Evolutionary conservation across 2,888 invertebrate genomes (phyloP).

Genomic region (Lasioglossum marginatum): DNA sequence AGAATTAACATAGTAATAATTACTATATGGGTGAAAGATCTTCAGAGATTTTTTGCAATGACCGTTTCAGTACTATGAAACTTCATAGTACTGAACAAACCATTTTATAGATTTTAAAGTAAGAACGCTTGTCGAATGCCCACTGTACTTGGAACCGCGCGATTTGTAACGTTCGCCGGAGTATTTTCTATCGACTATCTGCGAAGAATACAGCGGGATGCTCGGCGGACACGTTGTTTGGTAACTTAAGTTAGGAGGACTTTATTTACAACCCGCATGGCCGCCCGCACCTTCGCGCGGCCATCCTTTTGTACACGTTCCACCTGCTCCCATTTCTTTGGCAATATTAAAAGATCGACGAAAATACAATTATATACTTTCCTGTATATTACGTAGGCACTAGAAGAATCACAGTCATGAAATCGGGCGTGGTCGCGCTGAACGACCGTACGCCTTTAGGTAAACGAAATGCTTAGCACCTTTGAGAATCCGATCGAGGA

Average conservation of each 20-base stretch:
- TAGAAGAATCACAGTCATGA: conserved; percentile 82
- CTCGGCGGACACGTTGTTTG: conserved; percentile 44
- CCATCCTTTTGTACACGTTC: conserved; percentile 62
- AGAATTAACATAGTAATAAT: neutral
- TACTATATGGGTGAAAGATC: neutral
- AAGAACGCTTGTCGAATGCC: neutral
- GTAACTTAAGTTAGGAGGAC: conserved; percentile 66
- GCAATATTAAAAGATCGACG: conserved; percentile 70
- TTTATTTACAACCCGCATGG: conserved; percentile 71
- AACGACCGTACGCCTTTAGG: conserved; percentile 59
- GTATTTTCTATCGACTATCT: conserved; percentile 27
- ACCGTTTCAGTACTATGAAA: neutral
- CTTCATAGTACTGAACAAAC: neutral
- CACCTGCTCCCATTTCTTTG: conserved; percentile 69
- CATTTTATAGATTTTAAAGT: neutral
- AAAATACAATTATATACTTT: conserved; percentile 64
- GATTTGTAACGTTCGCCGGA: conserved; percentile 33
- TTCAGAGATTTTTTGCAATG: neutral
- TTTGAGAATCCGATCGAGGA: conserved; percentile 13
- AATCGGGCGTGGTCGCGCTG: conserved; percentile 61
- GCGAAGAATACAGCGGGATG: conserved; percentile 40
- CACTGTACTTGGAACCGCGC: neutral
- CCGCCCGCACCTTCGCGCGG: conserved; percentile 24
- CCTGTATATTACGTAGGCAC: conserved; percentile 75
- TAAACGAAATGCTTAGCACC: conserved; percentile 62